Conservation (phyloP, 2,888 invertebrate genomes). For the Oconnorella tubifera region DNA sequence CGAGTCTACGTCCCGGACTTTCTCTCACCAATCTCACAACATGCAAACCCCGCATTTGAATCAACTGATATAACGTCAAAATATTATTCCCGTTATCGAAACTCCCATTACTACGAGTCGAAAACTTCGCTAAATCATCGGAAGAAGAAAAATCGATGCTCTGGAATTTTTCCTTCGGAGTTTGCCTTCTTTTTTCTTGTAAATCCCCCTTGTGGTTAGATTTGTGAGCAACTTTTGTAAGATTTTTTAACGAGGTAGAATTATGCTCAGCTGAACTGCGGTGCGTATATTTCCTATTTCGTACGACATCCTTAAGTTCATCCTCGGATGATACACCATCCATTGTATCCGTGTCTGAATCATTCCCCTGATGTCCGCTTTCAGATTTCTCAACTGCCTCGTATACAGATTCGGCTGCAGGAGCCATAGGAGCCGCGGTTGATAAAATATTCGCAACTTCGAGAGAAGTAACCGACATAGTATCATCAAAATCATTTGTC, state of each 20-base stretch:
- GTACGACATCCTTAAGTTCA: neutral
- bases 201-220: neutral
- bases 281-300: neutral
- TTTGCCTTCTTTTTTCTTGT: no score
- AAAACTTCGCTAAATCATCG: neutral
- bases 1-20: neutral
- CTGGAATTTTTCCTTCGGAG: neutral
- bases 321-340: neutral
- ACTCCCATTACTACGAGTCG: neutral
- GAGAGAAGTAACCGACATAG: slow-evolving; percentile 10
- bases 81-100: neutral
- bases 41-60: neutral
- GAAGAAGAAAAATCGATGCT: neutral
- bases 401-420: slow-evolving; percentile 5
- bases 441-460: slow-evolving; percentile 13
- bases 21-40: neutral
- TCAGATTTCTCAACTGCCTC: neutral
- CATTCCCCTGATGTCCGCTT: neutral
- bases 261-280: neutral
- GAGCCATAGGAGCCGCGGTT: slow-evolving; percentile 13
- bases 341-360: neutral
- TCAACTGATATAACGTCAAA: neutral
- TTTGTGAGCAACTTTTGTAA: neutral
- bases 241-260: neutral
- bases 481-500: slow-evolving; percentile 5